phyloP scores from a whole-genome alignment of 2,113 vertebrate species.

The Phoenicopterus ruber region DNA sequence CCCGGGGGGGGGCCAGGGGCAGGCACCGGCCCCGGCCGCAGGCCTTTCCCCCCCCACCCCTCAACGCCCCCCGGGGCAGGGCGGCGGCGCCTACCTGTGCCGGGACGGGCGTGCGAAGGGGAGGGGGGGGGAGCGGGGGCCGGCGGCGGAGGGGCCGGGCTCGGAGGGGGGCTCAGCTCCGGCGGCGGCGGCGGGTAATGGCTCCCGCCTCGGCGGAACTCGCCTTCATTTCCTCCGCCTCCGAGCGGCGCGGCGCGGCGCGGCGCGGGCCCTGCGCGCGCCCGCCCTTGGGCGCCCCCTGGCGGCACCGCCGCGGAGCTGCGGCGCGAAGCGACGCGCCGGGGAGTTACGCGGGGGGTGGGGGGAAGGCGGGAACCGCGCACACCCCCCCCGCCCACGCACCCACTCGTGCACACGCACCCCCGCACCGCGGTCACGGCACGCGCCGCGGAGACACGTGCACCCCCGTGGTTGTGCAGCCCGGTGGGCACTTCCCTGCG shows the following conservation, averaged over 20 bases:
- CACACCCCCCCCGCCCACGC: too few relatives aligned
- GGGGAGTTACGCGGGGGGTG: too few relatives aligned
- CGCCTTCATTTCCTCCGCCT: constrained; percentile 4
- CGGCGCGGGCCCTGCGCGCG: not conserved
- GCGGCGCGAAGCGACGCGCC: too few relatives aligned
- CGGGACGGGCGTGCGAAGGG: not conserved
- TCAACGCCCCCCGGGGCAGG: not conserved
- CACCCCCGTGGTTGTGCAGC: too few relatives aligned
- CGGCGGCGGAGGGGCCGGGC: not conserved
- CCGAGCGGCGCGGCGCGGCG: too few relatives aligned
- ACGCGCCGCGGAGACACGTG: too few relatives aligned
- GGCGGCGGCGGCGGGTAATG: not conserved
- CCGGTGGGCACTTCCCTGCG: too few relatives aligned
- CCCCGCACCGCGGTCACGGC: too few relatives aligned
- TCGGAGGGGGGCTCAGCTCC: not conserved
- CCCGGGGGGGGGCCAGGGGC: not conserved
- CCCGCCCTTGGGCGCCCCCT: not conserved
- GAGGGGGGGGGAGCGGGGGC: not conserved
- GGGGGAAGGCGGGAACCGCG: too few relatives aligned
- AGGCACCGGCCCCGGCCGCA: not conserved
- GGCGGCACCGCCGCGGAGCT: not conserved
- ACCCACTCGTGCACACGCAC: too few relatives aligned
- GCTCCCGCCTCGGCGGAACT: not conserved
- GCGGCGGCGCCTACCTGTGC: not conserved
- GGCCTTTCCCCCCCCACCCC: not conserved